Conservation (phyloP, 1,140 invertebrate species). For the Ruditapes philippinarum region DNA sequence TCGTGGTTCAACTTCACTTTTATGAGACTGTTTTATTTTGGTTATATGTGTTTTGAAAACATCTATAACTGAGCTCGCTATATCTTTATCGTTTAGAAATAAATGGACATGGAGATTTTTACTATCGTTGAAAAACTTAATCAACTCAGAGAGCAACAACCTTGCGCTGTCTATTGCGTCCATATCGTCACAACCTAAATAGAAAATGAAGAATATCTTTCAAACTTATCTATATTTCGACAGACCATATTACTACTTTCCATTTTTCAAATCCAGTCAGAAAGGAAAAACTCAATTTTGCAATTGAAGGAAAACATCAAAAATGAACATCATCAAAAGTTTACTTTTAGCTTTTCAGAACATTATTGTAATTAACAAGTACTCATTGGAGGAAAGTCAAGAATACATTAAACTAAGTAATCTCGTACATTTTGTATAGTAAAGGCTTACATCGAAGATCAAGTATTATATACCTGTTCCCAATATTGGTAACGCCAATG, state of each 20-base stretch:
- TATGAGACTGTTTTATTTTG: not conserved
- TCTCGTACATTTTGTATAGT: too few relatives aligned
- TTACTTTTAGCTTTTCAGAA: too few relatives aligned
- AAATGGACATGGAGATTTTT: not conserved
- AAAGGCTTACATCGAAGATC: too few relatives aligned
- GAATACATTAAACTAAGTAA: too few relatives aligned
- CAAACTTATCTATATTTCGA: not conserved
- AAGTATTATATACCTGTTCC: conserved; percentile 19
- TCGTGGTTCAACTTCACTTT: too few relatives aligned
- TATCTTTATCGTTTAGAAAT: not conserved
- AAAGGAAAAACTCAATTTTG: too few relatives aligned
- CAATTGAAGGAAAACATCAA: too few relatives aligned
- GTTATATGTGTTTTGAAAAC: not conserved
- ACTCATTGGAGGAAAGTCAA: not conserved
- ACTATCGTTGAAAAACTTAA: not conserved
- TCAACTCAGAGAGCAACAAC: not conserved
- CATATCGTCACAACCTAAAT: not conserved
- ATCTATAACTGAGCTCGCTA: not conserved
- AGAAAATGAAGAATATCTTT: not conserved
- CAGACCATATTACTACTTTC: too few relatives aligned
- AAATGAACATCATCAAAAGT: too few relatives aligned
- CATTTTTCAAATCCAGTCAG: too few relatives aligned
- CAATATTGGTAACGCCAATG: not conserved
- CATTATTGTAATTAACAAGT: not conserved
- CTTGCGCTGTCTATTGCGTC: not conserved